Base-by-base conservation (phyloP, 1,140 invertebrate species). In the Stegodyphus mimosarum region DNA sequence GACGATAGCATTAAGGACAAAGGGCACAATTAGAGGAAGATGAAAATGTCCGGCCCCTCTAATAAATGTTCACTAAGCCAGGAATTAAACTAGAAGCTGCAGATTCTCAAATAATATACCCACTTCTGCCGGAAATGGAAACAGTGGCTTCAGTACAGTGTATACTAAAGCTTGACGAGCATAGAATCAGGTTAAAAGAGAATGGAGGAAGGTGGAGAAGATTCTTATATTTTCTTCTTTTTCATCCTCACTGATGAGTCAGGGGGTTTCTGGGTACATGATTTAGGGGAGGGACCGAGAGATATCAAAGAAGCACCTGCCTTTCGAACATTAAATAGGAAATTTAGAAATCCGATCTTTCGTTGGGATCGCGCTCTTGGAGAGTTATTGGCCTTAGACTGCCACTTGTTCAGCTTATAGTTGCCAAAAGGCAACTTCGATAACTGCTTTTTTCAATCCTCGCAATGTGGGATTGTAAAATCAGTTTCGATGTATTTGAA, bases 261-360 rank as follows among this genome's bases (percentile, higher is more conserved):
- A 60, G 78, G 78, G 78, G 51, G 67, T 67, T 67, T 69, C 64
- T 69, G 49, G 69, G 66, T 64, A 64, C 70, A 83, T 83, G 79
- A 83, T 48, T 66, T 7, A 50, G 55, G 49, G 48, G 60, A 73
- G 52, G 53, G 79, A 53, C 15, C 15, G 64, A 18, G 64, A n/a
- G 64, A 9, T 17, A 18, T 7, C 13, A 67, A 17, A 15, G 7
- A 18, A 51, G 55, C 70, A 73, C 79, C 79, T 83, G 70, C 71
- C 71, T 33, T 81, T 67, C 67, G 33, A 33, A 33, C 18, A 49
- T 63, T 73, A 74, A 83, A 66, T 74, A 74, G 70, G 17, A 74
- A 74, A 83, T 83, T 83, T 53, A 50, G 70, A 83, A 83, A 83
- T 83, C 64, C 55, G 49, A 33, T 33, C 33, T 33, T 33, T 33